phyloP scores from a whole-genome alignment of 2,113 vertebrate species.

The Ia io region DNA sequence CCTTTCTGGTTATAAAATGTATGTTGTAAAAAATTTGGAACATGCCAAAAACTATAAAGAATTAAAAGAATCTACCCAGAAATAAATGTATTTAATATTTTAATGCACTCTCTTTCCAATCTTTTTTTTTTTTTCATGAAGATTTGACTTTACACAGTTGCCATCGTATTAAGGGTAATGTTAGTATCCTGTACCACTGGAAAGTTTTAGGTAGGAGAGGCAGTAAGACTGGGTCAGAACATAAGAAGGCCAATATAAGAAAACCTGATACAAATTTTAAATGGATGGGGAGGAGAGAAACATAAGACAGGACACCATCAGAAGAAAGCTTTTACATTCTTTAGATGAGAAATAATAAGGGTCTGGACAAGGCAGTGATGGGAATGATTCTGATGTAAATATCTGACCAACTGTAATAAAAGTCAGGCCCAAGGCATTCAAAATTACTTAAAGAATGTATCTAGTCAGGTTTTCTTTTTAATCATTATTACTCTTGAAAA shows the following conservation, averaged over 20 bases:
- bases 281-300: neutral
- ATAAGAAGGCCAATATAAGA: neutral
- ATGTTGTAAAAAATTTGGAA: neutral
- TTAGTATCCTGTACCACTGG: neutral
- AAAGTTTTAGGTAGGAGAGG: neutral
- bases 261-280: neutral
- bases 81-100: neutral
- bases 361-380: neutral
- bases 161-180: neutral
- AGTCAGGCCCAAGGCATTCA: neutral
- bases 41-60: neutral
- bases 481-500: constrained; percentile 30
- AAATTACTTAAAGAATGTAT: neutral
- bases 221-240: neutral
- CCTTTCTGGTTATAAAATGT: constrained; percentile 26
- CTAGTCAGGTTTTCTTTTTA: neutral
- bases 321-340: neutral
- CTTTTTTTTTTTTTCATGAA: neutral
- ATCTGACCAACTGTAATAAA: neutral
- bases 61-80: neutral
- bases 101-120: neutral
- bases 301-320: neutral
- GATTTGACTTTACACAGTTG: neutral
- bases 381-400: neutral
- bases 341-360: neutral